These are phyloP conservation scores for Hirudo medicinalis DNA, from an alignment of 1,140 invertebrate genomes.

Conservation along the genomic window DNA sequence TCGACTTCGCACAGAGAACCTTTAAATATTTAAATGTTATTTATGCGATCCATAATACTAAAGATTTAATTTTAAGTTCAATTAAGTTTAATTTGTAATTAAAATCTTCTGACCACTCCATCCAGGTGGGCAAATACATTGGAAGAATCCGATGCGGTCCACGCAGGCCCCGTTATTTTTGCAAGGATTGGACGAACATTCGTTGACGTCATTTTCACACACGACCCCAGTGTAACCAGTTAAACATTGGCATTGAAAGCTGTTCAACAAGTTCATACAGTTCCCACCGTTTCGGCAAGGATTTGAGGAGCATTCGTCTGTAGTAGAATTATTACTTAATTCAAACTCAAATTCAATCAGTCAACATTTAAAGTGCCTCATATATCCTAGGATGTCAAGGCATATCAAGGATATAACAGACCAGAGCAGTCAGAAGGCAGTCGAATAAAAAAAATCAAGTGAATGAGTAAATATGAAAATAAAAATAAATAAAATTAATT, in stretches of 20 bases:
- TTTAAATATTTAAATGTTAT: background rate
- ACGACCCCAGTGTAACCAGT: slow-evolving; percentile 50
- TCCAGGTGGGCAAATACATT: slow-evolving; percentile 28
- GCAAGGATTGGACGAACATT: slow-evolving; percentile 30
- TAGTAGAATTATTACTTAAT: slow-evolving; percentile 15
- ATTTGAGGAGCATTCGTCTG: slow-evolving; percentile 9
- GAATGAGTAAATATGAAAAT: too few relatives aligned
- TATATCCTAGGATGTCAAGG: too few relatives aligned
- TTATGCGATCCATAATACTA: background rate
- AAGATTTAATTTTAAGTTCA: background rate
- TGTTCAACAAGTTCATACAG: slow-evolving; percentile 68
- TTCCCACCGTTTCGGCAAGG: slow-evolving; percentile 79
- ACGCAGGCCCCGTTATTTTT: slow-evolving; percentile 30
- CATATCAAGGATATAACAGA: too few relatives aligned
- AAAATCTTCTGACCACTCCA: slow-evolving; percentile 19
- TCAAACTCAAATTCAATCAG: too few relatives aligned
- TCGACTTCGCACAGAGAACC: slow-evolving; percentile 18
- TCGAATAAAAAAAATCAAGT: too few relatives aligned
- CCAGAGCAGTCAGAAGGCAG: too few relatives aligned
- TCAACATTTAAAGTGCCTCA: too few relatives aligned
- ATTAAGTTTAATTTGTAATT: slow-evolving; percentile 4
- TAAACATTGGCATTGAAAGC: slow-evolving; percentile 27
- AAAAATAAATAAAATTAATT: too few relatives aligned
- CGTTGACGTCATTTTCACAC: slow-evolving; percentile 28
- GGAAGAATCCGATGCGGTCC: slow-evolving; percentile 24